Evolutionary conservation across 2,888 invertebrate species (phyloP), one percentile per base, ranked within the genome.

Genomic region (Priocnemis perturbator): DNA sequence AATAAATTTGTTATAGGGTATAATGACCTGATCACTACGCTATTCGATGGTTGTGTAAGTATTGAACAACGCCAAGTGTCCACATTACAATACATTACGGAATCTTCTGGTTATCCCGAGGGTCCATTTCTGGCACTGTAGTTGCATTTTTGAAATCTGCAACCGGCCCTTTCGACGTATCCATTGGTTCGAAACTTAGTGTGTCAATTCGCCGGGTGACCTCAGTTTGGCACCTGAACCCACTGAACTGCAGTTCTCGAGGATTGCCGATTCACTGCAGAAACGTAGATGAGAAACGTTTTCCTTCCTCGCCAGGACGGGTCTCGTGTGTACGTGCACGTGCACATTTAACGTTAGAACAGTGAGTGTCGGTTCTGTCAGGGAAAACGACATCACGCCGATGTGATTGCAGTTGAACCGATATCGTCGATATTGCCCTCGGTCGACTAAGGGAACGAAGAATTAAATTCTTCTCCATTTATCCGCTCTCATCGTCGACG

Each of bases 201-300:
- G 60, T 72, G 73, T 66, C 78, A 81, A 80, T 81, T 79, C 78
- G 81, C 74, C 76, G 64, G 48, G 65, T 68, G 66, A 62, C 63
- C 56, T 68, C 63, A 37, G 69, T 73, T 82, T 83, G 83, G 82
- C 82, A 83, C 76, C 76, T 81, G 70, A 69, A 78, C 71, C 67
- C 62, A 67, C 73, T 47, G 61, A 61, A 71, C 80, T 79, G 78
- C 83, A 81, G 81, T 79, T 78, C 78, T 82, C 70, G 73, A 83
- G 78, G 78, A 84, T 75, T 81, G 82, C 79, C 78, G 83, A 84
- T 84, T 84, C 83, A 83, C 83, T 84, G 83, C 83, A 74, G 83
- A 74, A 78, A 78, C 63, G 37, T 11, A 37, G 37, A 37, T 11
- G 37, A 11, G 37, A 37, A 37, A 37, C 37, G 11, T 45, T 69